Conservation (phyloP, 1,140 invertebrate genomes). For the Microplitis demolitor region DNA sequence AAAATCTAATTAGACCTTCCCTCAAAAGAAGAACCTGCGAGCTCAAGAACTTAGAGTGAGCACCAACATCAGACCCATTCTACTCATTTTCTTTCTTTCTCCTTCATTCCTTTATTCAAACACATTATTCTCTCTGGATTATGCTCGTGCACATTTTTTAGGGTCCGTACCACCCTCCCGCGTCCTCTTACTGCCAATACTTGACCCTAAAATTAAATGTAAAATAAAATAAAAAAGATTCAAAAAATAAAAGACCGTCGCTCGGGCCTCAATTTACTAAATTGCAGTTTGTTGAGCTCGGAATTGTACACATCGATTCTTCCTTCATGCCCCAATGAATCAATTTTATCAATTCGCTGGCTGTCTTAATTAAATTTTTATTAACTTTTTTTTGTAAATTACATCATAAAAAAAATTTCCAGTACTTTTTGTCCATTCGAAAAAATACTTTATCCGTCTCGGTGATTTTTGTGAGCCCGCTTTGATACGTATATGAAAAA, state of each 20-base stretch:
- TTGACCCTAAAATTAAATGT: slow-evolving; percentile 51
- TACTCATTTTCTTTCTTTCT: slow-evolving; percentile 4
- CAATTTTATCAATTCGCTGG: slow-evolving; percentile 9
- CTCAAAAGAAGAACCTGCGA: slow-evolving; percentile 26
- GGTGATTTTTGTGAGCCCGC: too few species aligned
- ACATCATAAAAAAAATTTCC: neutral
- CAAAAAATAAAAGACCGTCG: neutral
- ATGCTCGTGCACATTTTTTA: neutral
- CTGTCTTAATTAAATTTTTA: neutral
- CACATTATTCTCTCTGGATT: too few species aligned
- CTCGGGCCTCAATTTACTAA: slow-evolving; percentile 48
- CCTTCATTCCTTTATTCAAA: neutral
- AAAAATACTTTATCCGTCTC: too few species aligned
- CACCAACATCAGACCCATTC: neutral
- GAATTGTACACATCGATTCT: neutral
- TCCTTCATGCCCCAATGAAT: neutral
- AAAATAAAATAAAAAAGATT: slow-evolving; percentile 41
- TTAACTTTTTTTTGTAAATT: too few species aligned
- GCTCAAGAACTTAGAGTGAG: too few species aligned
- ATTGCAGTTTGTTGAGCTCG: slow-evolving; percentile 54
- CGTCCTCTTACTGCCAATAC: slow-evolving; percentile 31
- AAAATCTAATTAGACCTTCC: slow-evolving; percentile 60
- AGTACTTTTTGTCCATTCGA: too few species aligned
- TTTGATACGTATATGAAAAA: neutral
- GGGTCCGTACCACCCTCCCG: slow-evolving; percentile 21